Base-by-base conservation (phyloP, 2,888 invertebrate genomes). In the Itoplectis maculator region DNA sequence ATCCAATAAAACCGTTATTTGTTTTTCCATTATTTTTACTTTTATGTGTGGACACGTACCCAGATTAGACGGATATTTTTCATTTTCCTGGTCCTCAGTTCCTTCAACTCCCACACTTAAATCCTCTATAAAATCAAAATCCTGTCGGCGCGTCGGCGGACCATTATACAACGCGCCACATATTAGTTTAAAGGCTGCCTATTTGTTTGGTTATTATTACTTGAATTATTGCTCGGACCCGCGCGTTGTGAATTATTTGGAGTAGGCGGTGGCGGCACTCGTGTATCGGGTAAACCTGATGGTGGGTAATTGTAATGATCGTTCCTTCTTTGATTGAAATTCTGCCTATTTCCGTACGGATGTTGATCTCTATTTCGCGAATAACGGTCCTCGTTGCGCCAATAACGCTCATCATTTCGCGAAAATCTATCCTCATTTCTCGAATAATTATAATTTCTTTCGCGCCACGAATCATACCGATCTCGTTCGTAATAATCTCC, bases 11-110 rank as follows among this genome's bases (percentile, higher is more conserved):
- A 65, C 20, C 2, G 23, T 13, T 5, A 3, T 42, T 13, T 37
- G 45, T 20, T 45, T 23, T 11, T 13, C n/a, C 42, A 42, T 40
- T 23, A 65, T 65, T n/a, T 45, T 65, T 13, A 45, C 42, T 65
- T 11, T 18, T 3, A 65, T 40, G 13, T 65, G 65, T 9, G 65
- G 65, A 5, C 45, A 45, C 5, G 2, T 65, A 0, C 9, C 65
- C 0, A 65, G 20, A 9, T 7, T 45, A 9, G 45, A 75, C 69
- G 13, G 66, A 69, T 54, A 79, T 49, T 54, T 15, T 61, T 68
- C 69, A 49, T 69, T 63, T 23, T 42, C 69, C 4, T n/a, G 49
- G 1, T 13, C 40, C 29, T 15, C 45, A 2, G 11, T 37, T 4
- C 68, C 59, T 56, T 68, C 37, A 7, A 59, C 1, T 45, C 45